These are phyloP conservation scores for Synaphobranchus kaupii DNA, from an alignment of 2,797 vertebrate genomes.

Conservation along the genomic window DNA sequence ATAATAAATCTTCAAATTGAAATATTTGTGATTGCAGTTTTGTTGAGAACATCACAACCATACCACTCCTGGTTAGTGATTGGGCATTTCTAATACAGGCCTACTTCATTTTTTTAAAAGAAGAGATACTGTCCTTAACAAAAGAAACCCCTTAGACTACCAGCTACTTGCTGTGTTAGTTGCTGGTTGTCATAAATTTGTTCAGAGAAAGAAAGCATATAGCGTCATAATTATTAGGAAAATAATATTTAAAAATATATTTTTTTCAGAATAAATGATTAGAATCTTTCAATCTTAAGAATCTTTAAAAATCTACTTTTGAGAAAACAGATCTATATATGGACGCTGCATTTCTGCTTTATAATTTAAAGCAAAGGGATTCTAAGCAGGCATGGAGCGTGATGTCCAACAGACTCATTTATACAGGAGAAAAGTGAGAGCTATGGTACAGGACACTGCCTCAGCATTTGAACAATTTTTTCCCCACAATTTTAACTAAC, in stretches of 20 bases:
- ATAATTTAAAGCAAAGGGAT: not conserved
- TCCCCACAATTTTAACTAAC: not conserved
- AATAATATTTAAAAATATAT: not conserved
- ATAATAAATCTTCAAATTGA: not conserved
- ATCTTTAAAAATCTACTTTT: not conserved
- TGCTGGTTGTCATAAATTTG: not conserved
- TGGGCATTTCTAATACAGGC: not conserved
- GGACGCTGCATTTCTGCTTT: not conserved
- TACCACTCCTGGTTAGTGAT: not conserved
- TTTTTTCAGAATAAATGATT: not conserved
- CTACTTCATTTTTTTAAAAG: not conserved
- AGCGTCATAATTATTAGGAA: not conserved
- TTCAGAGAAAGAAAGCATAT: not conserved
- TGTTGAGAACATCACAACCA: not conserved
- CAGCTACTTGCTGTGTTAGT: not conserved
- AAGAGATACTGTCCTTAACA: not conserved
- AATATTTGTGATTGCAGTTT: not conserved
- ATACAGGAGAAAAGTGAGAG: not conserved
- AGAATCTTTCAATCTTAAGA: no score
- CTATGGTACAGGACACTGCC: not conserved
- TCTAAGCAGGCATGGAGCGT: not conserved
- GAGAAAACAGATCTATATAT: not conserved
- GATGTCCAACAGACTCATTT: not conserved
- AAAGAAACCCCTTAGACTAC: not conserved
- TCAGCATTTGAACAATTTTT: not conserved